Evolutionary conservation across 2,888 invertebrate genomes (phyloP).

Genomic region (Saturnia japonica): DNA sequence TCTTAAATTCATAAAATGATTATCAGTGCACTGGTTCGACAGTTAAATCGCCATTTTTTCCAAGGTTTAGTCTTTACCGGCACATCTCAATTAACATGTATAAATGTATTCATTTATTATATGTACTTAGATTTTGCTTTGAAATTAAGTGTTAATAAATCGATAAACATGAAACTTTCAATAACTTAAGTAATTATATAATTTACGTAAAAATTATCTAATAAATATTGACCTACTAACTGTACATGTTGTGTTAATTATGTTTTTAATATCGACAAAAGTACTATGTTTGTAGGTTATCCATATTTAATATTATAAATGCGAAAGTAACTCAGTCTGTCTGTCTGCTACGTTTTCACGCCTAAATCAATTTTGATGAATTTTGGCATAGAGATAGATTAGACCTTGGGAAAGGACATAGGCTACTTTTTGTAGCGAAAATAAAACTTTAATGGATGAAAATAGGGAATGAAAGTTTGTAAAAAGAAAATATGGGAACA

Average conservation of each 20-base stretch:
- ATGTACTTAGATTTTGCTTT: neutral
- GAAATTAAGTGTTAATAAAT: neutral
- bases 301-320: neutral
- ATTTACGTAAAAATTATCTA: conserved; percentile 10
- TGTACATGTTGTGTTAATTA: neutral
- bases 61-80: neutral
- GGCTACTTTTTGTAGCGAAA: no score
- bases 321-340: no score
- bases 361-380: no score
- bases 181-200: conserved; percentile 3
- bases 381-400: no score
- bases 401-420: no score
- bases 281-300: neutral
- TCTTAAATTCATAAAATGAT: neutral
- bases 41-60: no score
- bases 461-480: no score
- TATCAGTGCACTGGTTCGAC: no score
- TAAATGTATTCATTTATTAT: neutral
- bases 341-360: no score
- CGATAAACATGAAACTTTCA: neutral
- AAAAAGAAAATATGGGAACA: no score
- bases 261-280: neutral
- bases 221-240: conserved; percentile 14
- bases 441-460: no score
- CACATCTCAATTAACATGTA: neutral